phyloP scores from a whole-genome alignment of 2,888 invertebrate genomes.

The Acanthosepion pharaonis region DNA sequence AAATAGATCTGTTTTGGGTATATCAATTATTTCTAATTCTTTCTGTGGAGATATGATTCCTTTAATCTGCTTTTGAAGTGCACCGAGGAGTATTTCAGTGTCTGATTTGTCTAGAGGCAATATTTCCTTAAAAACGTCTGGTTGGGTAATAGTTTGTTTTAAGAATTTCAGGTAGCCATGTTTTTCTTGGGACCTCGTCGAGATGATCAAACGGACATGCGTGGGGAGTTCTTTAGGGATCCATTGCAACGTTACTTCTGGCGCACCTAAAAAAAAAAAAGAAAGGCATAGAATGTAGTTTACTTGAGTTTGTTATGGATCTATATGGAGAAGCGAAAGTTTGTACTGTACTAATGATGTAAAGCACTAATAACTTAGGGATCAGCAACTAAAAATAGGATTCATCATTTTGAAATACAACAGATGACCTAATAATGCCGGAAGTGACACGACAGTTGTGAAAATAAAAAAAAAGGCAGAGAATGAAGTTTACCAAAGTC shows the following conservation, averaged over 20 bases:
- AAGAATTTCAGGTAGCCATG: constrained; percentile 59
- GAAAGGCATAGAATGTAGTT: background rate
- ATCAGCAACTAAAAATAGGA: too few species aligned
- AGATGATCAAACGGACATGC: constrained; percentile 82
- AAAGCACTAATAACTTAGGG: too few species aligned
- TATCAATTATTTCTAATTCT: constrained; percentile 81
- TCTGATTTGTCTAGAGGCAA: constrained; percentile 62
- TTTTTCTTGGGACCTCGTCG: constrained; percentile 66
- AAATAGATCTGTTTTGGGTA: constrained; percentile 70
- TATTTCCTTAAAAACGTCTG: constrained; percentile 62
- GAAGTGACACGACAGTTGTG: too few species aligned
- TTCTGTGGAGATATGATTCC: constrained; percentile 77
- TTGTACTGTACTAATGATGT: too few species aligned
- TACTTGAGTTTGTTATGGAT: background rate
- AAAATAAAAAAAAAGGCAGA: too few species aligned
- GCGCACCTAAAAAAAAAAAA: background rate
- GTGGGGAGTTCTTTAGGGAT: constrained; percentile 83
- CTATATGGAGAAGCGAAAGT: too few species aligned
- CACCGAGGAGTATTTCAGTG: constrained; percentile 61
- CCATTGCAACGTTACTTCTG: constrained; percentile 81
- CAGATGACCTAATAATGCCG: too few species aligned
- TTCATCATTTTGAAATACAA: too few species aligned
- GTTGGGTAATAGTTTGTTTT: constrained; percentile 54
- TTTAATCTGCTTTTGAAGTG: constrained; percentile 60
- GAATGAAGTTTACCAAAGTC: too few species aligned